Conservation (phyloP, 2,113 vertebrate genomes). For the Argyrosomus japonicus region DNA sequence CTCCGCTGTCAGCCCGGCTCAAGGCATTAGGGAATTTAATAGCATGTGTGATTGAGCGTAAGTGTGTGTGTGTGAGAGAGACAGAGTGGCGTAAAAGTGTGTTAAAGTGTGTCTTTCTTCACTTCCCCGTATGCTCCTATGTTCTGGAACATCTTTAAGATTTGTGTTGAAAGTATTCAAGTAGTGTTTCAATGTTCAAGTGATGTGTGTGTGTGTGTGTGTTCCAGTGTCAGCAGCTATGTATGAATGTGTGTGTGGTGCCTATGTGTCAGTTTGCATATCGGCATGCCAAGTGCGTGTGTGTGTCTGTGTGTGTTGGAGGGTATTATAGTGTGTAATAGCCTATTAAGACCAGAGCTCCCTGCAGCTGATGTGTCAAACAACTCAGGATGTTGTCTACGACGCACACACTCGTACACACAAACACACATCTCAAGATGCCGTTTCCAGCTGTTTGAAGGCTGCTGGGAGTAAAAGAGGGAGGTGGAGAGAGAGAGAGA, state of each 20-base stretch:
- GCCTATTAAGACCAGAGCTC: slow-evolving; percentile 72
- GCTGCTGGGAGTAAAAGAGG: slow-evolving; percentile 22
- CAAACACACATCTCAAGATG: slow-evolving; percentile 49
- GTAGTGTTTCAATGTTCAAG: neutral
- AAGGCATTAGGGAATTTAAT: slow-evolving; percentile 79
- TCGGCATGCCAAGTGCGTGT: neutral
- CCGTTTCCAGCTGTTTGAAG: slow-evolving; percentile 68
- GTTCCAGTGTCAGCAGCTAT: slow-evolving; percentile 27
- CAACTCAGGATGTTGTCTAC: slow-evolving; percentile 47
- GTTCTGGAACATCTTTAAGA: slow-evolving; percentile 34
- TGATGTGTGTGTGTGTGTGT: slow-evolving; percentile 30
- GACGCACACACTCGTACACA: slow-evolving; percentile 28
- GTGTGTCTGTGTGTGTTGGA: slow-evolving; percentile 34
- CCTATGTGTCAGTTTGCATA: neutral
- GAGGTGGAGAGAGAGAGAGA: neutral
- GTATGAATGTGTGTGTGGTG: slow-evolving; percentile 22
- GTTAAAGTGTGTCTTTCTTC: slow-evolving; percentile 45
- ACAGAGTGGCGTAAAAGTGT: slow-evolving; percentile 43
- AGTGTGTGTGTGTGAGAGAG: slow-evolving; percentile 25
- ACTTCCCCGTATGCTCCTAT: slow-evolving; percentile 11
- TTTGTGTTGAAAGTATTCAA: slow-evolving; percentile 27
- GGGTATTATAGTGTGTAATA: slow-evolving; percentile 71
- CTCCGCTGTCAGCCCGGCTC: slow-evolving; percentile 67
- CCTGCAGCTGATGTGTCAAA: slow-evolving; percentile 72
- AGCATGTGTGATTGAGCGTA: slow-evolving; percentile 67